Evolutionary conservation across 2,113 vertebrate genomes (phyloP).

Genomic region (Synodontis membranacea): DNA sequence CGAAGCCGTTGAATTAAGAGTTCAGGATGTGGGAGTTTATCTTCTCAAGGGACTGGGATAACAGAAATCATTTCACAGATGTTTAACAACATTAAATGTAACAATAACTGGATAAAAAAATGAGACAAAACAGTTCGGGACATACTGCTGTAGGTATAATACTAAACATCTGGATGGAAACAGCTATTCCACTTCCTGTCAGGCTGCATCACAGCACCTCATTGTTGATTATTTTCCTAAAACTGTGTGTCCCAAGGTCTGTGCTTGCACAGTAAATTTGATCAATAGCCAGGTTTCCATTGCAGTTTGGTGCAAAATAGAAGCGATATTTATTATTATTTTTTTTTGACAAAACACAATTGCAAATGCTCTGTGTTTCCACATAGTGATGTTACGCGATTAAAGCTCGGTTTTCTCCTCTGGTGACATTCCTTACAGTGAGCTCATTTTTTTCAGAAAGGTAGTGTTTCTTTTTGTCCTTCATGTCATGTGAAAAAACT

Average conservation of each 20-base stretch:
- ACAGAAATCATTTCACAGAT: neutral
- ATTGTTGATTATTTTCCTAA: neutral
- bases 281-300: too few relatives aligned
- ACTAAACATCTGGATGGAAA: neutral
- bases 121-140: neutral
- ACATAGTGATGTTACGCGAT: too few relatives aligned
- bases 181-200: neutral
- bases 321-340: too few relatives aligned
- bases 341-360: too few relatives aligned
- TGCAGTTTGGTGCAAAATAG: too few relatives aligned
- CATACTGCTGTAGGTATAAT: neutral
- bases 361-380: too few relatives aligned
- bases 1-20: neutral
- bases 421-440: too few relatives aligned
- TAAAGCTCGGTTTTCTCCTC: too few relatives aligned
- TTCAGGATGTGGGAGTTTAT: neutral
- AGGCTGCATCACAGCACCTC: neutral
- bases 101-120: neutral
- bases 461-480: too few relatives aligned
- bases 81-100: neutral
- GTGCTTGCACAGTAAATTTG: neutral
- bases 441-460: too few relatives aligned
- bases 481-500: too few relatives aligned
- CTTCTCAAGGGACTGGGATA: neutral
- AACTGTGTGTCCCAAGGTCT: neutral